A percentile compares a stretch with the other conserved stretches of the same genome.
These are phyloP conservation scores for Julus scanicus DNA, from an alignment of 2,888 invertebrate genomes.

Conservation along the genomic window DNA sequence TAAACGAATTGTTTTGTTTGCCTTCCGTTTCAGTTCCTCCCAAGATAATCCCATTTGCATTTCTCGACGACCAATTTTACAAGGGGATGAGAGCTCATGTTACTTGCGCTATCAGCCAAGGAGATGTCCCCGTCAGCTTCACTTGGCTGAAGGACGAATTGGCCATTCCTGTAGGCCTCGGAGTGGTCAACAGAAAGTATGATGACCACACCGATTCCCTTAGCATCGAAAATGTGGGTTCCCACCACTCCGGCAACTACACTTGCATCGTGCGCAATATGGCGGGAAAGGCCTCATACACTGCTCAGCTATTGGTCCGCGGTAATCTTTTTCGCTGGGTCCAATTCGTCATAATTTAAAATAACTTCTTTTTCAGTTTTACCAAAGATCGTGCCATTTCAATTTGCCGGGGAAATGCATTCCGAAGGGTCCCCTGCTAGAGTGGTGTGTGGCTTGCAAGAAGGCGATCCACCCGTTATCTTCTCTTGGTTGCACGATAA, in stretches of 20 bases:
- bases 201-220: constrained; percentile 61
- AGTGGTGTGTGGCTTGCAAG: constrained; percentile 82
- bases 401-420: constrained; percentile 77
- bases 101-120: constrained; percentile 58
- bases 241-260: constrained; percentile 59
- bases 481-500: constrained; percentile 87
- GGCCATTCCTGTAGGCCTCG: constrained; percentile 57
- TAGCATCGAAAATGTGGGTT: constrained; percentile 61
- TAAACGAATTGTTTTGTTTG: constrained; percentile 67
- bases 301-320: constrained; percentile 61
- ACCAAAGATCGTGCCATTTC: constrained; percentile 76
- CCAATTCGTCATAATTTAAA: neutral
- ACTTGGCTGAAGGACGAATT: constrained; percentile 58
- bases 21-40: constrained; percentile 72
- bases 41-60: constrained; percentile 78
- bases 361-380: constrained; percentile 68
- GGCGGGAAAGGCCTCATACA: constrained; percentile 61
- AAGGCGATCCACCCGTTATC: constrained; percentile 82
- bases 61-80: constrained; percentile 73
- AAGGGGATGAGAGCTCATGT: constrained; percentile 61
- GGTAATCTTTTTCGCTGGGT: constrained; percentile 59
- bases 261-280: constrained; percentile 57
- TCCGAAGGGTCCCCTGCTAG: constrained; percentile 84
- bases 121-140: constrained; percentile 58
- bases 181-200: constrained; percentile 60